phyloP scores from a whole-genome alignment of 2,888 invertebrate species.

The Cheilosia vulpina region DNA sequence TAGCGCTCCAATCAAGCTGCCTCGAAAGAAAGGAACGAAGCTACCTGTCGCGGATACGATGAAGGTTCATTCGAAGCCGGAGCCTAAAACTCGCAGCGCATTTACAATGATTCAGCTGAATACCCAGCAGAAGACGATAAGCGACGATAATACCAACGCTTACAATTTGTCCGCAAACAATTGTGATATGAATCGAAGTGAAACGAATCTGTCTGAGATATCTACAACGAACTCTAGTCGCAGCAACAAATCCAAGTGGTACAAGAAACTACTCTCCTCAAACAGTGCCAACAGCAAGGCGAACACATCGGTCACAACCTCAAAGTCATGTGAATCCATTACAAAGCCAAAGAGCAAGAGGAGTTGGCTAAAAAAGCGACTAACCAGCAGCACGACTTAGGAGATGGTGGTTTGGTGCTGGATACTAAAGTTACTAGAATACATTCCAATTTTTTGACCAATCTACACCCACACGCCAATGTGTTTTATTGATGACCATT shows the following conservation, averaged over 20 bases:
- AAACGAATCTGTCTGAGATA: conserved; percentile 41
- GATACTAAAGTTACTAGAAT: neutral
- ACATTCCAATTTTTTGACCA: conserved; percentile 48
- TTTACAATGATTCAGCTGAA: conserved; percentile 55
- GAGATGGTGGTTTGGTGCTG: neutral
- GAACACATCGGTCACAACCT: conserved; percentile 5
- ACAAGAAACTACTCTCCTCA: conserved; percentile 22
- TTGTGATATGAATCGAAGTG: conserved; percentile 52
- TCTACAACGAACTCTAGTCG: conserved; percentile 52
- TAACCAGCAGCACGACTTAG: conserved; percentile 34
- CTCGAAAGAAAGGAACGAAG: conserved; percentile 46
- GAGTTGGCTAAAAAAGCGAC: conserved; percentile 41
- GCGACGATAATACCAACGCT: neutral
- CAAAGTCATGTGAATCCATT: conserved; percentile 46
- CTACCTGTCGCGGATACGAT: conserved; percentile 12
- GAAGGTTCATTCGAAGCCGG: conserved; percentile 32
- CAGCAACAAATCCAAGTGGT: conserved; percentile 51
- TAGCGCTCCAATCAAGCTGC: conserved; percentile 29
- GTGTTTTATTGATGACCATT: conserved; percentile 32
- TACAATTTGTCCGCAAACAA: conserved; percentile 10
- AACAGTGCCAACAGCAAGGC: conserved; percentile 18
- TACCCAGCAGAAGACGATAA: neutral
- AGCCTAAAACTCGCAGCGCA: conserved; percentile 40
- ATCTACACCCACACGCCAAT: conserved; percentile 13
- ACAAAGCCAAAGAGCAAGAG: conserved; percentile 52